Evolutionary conservation across 2,797 vertebrate genomes (phyloP).

Genomic region (Gallinago stenura): DNA sequence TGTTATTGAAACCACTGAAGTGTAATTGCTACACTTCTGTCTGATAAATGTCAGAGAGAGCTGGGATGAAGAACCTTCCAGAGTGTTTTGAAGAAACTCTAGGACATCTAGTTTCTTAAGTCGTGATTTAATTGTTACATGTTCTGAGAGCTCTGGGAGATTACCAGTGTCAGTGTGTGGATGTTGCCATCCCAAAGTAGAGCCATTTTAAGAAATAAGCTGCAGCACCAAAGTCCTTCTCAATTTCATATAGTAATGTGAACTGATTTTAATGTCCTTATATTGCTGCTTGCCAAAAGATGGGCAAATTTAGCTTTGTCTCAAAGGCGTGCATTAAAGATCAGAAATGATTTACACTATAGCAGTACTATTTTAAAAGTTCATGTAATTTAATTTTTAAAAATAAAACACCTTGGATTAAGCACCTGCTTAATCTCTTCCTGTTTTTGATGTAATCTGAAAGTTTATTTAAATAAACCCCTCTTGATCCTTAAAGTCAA

Average conservation of each 20-base stretch:
- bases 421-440: conserved; percentile 30
- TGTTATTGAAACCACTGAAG: not conserved
- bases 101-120: not conserved
- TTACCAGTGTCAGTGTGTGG: not conserved
- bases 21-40: not conserved
- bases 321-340: not conserved
- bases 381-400: not conserved
- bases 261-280: not conserved
- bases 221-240: not conserved
- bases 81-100: not conserved
- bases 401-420: not conserved
- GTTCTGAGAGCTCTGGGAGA: not conserved
- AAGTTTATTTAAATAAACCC: conserved; percentile 42
- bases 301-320: not conserved
- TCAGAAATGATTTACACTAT: not conserved
- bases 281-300: not conserved
- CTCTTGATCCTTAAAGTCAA: not conserved
- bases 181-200: not conserved
- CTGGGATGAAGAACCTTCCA: conserved; percentile 2
- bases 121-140: not conserved
- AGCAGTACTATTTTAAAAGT: not conserved
- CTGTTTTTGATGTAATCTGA: conserved; percentile 17
- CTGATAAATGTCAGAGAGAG: not conserved
- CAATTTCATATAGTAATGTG: not conserved
- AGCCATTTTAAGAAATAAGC: not conserved